Evolutionary conservation across 2,888 invertebrate species (phyloP).

Genomic region (Ectemnius lituratus): DNA sequence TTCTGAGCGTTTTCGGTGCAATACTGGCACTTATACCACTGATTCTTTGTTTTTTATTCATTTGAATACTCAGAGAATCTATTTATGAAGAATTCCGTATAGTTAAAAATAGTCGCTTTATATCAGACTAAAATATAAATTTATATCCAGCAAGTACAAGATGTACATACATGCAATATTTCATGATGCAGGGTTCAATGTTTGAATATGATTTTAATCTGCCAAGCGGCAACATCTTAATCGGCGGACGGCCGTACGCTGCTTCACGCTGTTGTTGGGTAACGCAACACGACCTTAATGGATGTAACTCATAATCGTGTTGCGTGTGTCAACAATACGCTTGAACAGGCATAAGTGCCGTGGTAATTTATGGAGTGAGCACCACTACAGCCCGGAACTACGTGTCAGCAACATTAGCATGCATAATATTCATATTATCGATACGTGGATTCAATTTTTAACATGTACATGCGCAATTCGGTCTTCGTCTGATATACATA

Average conservation of each 20-base stretch:
- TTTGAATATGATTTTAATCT: no score
- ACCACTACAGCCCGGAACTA: no score
- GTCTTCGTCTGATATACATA: background rate
- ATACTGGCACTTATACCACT: no score
- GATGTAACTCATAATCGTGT: conserved; percentile 9
- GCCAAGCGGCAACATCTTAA: background rate
- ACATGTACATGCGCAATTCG: background rate
- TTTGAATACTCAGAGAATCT: no score
- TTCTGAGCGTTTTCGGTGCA: no score
- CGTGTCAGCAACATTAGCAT: background rate
- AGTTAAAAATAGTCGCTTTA: no score
- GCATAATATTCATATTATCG: background rate
- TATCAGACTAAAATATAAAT: no score
- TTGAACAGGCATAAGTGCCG: background rate
- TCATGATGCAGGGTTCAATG: no score
- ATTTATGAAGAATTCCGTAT: no score
- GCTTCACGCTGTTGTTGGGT: background rate
- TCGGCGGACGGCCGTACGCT: background rate
- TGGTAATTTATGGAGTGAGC: background rate
- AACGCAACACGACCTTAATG: conserved; percentile 1
- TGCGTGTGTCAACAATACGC: background rate
- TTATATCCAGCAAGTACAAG: no score
- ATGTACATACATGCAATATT: no score
- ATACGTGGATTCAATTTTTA: background rate
- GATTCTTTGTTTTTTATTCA: no score